Conservation (phyloP, 2,888 invertebrate genomes). For the Lacanobia wlatinum region DNA sequence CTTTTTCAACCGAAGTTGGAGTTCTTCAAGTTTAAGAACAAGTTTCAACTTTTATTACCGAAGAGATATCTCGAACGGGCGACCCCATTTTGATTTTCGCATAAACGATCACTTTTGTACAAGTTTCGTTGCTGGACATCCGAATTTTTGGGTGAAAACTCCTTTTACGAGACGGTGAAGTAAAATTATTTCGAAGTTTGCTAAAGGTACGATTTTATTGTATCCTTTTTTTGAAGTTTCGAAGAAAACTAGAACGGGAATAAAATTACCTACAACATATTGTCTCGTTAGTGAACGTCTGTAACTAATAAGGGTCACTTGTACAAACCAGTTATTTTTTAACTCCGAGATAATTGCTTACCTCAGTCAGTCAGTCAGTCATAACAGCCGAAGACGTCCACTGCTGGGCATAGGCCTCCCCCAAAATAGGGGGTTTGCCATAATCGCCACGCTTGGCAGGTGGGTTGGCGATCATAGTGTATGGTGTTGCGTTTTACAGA, state of each 20-base stretch:
- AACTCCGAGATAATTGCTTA: too few species aligned
- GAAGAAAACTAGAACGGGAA: not conserved
- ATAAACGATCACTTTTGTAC: constrained; percentile 59
- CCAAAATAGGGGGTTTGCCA: too few species aligned
- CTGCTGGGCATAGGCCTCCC: too few species aligned
- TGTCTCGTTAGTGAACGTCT: too few species aligned
- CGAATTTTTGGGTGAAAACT: constrained; percentile 36
- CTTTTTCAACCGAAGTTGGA: constrained; percentile 29
- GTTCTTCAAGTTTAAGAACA: constrained; percentile 44
- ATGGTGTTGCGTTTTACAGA: too few species aligned
- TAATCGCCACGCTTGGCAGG: too few species aligned
- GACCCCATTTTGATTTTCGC: constrained; percentile 53
- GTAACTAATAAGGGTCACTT: too few species aligned
- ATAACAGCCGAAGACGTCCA: too few species aligned
- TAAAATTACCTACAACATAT: too few species aligned
- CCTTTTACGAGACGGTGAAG: constrained; percentile 19
- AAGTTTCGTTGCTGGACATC: constrained; percentile 47
- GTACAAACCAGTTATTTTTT: too few species aligned
- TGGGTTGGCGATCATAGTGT: too few species aligned
- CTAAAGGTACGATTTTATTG: not conserved
- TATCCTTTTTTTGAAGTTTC: not conserved
- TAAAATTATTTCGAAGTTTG: constrained; percentile 7
- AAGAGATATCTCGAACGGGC: constrained; percentile 52
- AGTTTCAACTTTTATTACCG: constrained; percentile 59
- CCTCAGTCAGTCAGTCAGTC: too few species aligned